These are phyloP conservation scores for Semnornis frantzii DNA, from an alignment of 2,113 vertebrate genomes.

Conservation along the genomic window DNA sequence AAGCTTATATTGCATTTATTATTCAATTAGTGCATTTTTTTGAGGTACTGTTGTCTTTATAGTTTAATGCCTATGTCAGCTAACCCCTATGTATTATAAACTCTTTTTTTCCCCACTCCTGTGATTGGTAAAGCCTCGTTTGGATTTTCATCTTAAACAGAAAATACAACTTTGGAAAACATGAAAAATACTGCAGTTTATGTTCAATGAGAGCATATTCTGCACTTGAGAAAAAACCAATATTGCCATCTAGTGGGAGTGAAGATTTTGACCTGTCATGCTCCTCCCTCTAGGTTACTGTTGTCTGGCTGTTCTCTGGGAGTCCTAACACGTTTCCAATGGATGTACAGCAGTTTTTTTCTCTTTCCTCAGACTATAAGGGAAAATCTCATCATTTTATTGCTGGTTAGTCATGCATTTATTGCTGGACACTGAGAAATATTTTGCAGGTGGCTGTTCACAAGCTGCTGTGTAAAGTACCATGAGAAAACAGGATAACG, in stretches of 20 bases:
- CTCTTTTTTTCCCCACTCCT: neutral
- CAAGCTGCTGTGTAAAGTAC: neutral
- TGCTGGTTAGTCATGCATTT: neutral
- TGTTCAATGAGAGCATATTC: neutral
- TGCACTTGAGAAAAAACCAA: slow-evolving; percentile 64
- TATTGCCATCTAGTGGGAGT: slow-evolving; percentile 78
- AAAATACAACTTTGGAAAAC: slow-evolving; percentile 23
- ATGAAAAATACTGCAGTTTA: slow-evolving; percentile 10
- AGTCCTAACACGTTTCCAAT: neutral
- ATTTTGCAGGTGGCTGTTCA: neutral
- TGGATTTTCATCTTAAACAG: neutral
- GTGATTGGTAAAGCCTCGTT: neutral
- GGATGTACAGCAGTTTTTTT: neutral
- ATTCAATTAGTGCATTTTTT: neutral
- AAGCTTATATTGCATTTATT: slow-evolving; percentile 1
- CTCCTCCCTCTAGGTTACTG: neutral
- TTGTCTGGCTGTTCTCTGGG: neutral
- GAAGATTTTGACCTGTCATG: slow-evolving; percentile 42
- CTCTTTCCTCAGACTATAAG: too few relatives aligned
- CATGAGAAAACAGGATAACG: neutral
- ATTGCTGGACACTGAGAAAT: neutral
- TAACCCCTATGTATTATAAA: neutral
- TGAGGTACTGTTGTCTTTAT: neutral
- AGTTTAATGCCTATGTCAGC: neutral
- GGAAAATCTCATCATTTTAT: neutral